Percentiles rank a stretch among this genome's conserved stretches.
Evolutionary conservation across 2,888 invertebrate species (phyloP).

Genomic region (Ormyrus nitidulus): DNA sequence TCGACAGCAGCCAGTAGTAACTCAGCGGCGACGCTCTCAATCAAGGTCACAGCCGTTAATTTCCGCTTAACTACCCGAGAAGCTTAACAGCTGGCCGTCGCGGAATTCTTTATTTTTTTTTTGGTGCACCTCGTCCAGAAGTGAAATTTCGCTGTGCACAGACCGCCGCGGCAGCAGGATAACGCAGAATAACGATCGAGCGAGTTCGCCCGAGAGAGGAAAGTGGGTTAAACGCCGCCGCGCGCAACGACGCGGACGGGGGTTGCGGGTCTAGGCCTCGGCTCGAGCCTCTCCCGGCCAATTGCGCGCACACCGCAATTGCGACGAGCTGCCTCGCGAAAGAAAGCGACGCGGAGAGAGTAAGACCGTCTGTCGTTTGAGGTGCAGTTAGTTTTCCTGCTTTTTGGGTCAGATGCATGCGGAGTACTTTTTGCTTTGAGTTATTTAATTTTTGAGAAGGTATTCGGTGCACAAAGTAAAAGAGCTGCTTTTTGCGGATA

Average conservation of each 20-base stretch:
- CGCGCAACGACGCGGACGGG: constrained; percentile 11
- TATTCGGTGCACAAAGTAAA: too few species aligned
- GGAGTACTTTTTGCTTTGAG: too few species aligned
- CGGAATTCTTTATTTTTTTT: too few species aligned
- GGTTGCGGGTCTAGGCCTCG: constrained; percentile 43
- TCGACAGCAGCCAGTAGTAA: too few species aligned
- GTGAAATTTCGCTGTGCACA: constrained; percentile 31
- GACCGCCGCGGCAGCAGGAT: neutral
- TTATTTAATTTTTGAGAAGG: too few species aligned
- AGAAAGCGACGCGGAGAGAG: constrained; percentile 44
- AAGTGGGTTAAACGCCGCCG: constrained; percentile 53
- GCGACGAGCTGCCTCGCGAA: constrained; percentile 2
- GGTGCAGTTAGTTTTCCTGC: neutral
- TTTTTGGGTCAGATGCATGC: too few species aligned
- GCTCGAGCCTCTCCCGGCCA: constrained; percentile 15
- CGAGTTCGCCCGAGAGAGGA: constrained; percentile 29
- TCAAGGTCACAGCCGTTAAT: too few species aligned
- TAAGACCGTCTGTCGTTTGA: neutral
- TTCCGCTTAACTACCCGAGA: too few species aligned
- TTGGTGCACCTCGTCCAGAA: neutral
- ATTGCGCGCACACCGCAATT: neutral
- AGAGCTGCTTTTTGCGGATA: too few species aligned
- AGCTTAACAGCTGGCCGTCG: too few species aligned
- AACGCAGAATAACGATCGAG: constrained; percentile 46
- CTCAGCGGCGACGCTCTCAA: too few species aligned